phyloP scores from a whole-genome alignment of 2,113 vertebrate genomes.

The Cochlearius cochlearius region DNA sequence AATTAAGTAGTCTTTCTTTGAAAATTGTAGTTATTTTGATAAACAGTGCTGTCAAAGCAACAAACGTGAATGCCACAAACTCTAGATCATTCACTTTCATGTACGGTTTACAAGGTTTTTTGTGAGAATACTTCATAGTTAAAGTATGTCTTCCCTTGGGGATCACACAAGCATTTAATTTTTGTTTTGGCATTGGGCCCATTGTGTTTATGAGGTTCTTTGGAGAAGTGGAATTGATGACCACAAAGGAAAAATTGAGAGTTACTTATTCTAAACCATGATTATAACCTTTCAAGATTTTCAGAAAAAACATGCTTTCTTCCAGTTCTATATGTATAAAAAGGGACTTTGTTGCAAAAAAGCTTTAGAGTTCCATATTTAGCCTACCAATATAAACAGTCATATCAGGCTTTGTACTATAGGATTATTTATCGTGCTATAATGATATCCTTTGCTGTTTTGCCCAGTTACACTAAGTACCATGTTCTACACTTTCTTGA shows the following conservation, averaged over 20 bases:
- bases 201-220: conserved; percentile 67
- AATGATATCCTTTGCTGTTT: background rate
- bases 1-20: conserved; percentile 52
- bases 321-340: background rate
- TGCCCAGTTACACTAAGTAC: background rate
- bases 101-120: conserved; percentile 24
- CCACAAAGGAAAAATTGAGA: conserved; percentile 60
- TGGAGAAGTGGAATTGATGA: conserved; percentile 60
- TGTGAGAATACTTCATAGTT: conserved; percentile 58
- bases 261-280: conserved; percentile 56
- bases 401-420: background rate
- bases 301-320: background rate
- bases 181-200: conserved; percentile 57
- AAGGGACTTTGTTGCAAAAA: background rate
- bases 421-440: background rate
- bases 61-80: conserved; percentile 2
- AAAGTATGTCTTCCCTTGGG: conserved; percentile 57
- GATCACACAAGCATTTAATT: conserved; percentile 59
- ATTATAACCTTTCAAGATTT: conserved; percentile 55
- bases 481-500: background rate
- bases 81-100: conserved; percentile 30
- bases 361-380: background rate
- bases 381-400: background rate
- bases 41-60: conserved; percentile 61
- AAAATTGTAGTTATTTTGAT: conserved; percentile 69